These are phyloP conservation scores for Uria aalge DNA, from an alignment of 2,113 vertebrate species.

Conservation along the genomic window DNA sequence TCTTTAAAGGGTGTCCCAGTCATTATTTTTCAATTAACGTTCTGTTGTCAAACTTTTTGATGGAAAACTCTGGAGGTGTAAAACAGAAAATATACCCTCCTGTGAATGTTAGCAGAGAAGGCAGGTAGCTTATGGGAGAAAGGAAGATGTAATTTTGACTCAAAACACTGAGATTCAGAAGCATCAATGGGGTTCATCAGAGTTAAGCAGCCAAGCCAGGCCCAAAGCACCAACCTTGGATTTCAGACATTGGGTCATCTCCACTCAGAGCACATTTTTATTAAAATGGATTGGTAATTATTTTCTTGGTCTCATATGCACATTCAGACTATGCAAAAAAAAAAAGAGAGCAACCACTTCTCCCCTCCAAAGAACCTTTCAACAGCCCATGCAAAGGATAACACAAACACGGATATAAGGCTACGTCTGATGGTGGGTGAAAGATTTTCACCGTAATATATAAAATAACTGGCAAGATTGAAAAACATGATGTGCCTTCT, in stretches of 20 bases:
- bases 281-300: neutral
- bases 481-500: neutral
- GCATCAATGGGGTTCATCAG: neutral
- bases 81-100: neutral
- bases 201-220: neutral
- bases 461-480: neutral
- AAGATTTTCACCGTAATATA: neutral
- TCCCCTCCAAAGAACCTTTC: neutral
- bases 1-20: neutral
- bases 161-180: neutral
- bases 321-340: neutral
- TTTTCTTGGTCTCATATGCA: neutral
- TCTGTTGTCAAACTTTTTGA: neutral
- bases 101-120: neutral
- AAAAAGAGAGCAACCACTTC: neutral
- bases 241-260: neutral
- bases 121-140: neutral
- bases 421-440: neutral
- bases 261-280: neutral
- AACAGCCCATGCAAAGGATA: neutral
- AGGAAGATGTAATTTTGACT: neutral
- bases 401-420: neutral
- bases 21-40: neutral
- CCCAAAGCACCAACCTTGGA: neutral
- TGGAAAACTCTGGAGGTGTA: neutral